Conservation (phyloP, 1,140 invertebrate genomes). For the Panagrolaimus sp. region DNA sequence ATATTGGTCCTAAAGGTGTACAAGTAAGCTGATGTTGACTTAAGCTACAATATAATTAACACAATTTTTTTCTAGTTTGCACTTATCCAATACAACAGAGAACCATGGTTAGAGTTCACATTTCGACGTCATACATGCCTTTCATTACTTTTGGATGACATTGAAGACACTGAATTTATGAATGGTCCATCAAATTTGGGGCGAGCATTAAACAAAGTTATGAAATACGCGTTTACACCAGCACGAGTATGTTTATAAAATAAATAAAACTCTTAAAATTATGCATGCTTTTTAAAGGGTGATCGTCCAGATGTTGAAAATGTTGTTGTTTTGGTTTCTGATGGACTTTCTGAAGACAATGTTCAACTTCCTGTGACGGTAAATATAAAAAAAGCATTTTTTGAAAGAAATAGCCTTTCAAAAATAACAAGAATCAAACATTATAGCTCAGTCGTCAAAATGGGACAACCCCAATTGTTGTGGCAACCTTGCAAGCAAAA, state of each 20-base stretch:
- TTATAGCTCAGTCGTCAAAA: constrained; percentile 28
- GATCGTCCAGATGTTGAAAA: constrained; percentile 48
- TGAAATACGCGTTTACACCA: constrained; percentile 47
- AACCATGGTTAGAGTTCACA: constrained; percentile 51
- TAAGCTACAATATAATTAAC: constrained; percentile 5
- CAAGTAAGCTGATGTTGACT: constrained; percentile 33
- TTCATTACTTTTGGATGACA: constrained; percentile 41
- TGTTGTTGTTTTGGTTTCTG: constrained; percentile 45
- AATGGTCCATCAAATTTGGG: constrained; percentile 47
- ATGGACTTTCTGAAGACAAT: constrained; percentile 37
- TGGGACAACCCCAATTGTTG: constrained; percentile 42
- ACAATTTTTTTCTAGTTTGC: constrained; percentile 40
- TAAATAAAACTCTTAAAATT: not conserved
- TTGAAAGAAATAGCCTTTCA: not conserved
- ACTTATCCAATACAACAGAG: constrained; percentile 45
- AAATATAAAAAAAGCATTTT: not conserved
- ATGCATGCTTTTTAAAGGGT: constrained; percentile 33
- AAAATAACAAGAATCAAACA: constrained; percentile 16
- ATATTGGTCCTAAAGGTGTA: constrained; percentile 47
- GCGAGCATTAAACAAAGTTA: constrained; percentile 50
- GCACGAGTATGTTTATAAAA: constrained; percentile 29
- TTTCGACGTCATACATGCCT: constrained; percentile 49
- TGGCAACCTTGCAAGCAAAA: constrained; percentile 42
- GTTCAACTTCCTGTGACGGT: constrained; percentile 43
- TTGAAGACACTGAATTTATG: constrained; percentile 44